Base-by-base conservation (phyloP, 2,113 vertebrate genomes). In the Notechis scutatus region DNA sequence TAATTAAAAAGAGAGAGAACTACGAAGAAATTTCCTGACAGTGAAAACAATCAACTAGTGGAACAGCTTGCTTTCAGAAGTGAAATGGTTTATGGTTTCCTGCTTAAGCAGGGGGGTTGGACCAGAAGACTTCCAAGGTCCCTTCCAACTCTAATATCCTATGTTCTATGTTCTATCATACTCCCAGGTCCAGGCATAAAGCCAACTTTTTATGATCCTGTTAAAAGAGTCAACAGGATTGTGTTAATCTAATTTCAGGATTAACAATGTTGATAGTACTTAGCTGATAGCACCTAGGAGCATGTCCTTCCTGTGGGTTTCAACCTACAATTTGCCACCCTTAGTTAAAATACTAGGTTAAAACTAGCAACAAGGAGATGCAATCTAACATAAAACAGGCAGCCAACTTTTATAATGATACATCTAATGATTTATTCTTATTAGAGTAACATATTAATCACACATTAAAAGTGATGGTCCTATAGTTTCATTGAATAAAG, bases 391-490 rank as follows among this genome's bases (percentile, higher is more conserved):
- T 39, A 39, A 69, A 39, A 14, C 7, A 64, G 21, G 29, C 52
- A 55, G 21, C 7, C 39, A 45, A 59, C 5, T 93, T 5, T 0
- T 96, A 8, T 39, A 87, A 3, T 0, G 0, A 54, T 47, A 91
- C 26, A 3, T 90, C 54, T 85, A 39, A 39, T 39, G 42, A 94
- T 94, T 88, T 52, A 96, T 95, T 95, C 0, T 0, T 15, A 85
- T 92, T n/a, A 74, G 2, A 39, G 15, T 45, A 57, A 86, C 20
- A 45, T 24, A 85, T 56, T 42, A 45, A 45, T 56, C 26, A 54
- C 8, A 85, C 3, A 45, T 50, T 52, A 64, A 11, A 87, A 34
- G 18, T 24, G 9, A 52, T 64, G 8, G 26, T 42, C 55, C 4
- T 45, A 26, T 24, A 52, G 34, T 91, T 34, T 85, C 50, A 39